A percentile compares a stretch with the other conserved stretches of the same genome.
Evolutionary conservation across 2,888 invertebrate genomes (phyloP).

Genomic region (Harpalus rufipes): DNA sequence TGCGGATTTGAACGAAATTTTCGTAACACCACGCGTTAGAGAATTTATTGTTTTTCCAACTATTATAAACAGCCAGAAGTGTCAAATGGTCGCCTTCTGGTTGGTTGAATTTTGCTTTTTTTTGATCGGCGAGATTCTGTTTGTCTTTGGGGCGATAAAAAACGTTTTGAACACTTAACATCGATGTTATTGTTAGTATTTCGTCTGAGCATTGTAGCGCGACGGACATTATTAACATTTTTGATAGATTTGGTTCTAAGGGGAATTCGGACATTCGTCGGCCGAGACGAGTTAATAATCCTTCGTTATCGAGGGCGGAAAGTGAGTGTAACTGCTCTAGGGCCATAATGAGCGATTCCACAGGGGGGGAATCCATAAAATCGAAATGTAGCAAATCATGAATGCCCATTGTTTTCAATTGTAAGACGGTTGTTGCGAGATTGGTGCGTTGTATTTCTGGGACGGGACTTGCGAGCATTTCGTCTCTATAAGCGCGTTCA

Average conservation of each 20-base stretch:
- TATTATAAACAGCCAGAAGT: slow-evolving; percentile 98
- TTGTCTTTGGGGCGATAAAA: slow-evolving; percentile 97
- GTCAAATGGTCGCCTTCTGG: slow-evolving; percentile 99
- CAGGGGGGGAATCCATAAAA: slow-evolving; percentile 99
- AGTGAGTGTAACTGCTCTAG: slow-evolving; percentile 97
- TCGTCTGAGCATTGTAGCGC: slow-evolving; percentile 98
- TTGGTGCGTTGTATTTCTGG: slow-evolving; percentile 99
- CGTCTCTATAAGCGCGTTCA: slow-evolving; percentile 98
- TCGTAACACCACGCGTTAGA: slow-evolving; percentile 99
- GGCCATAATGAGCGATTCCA: slow-evolving; percentile 98
- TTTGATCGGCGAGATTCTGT: slow-evolving; percentile 97
- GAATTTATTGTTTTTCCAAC: slow-evolving; percentile 99
- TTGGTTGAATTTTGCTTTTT: slow-evolving; percentile 99
- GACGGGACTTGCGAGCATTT: slow-evolving; percentile 98
- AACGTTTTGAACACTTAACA: slow-evolving; percentile 99
- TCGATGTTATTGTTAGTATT: slow-evolving; percentile 98
- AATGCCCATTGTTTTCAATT: slow-evolving; percentile 99
- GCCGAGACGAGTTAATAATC: slow-evolving; percentile 89
- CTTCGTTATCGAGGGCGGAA: slow-evolving; percentile 97
- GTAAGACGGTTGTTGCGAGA: slow-evolving; percentile 96
- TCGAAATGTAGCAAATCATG: slow-evolving; percentile 99
- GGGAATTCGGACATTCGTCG: slow-evolving; percentile 96
- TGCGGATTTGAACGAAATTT: slow-evolving; percentile 98
- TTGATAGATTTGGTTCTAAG: slow-evolving; percentile 92
- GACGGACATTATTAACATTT: slow-evolving; percentile 99